phyloP scores from a whole-genome alignment of 2,113 vertebrate species.

The Trichechus manatus region DNA sequence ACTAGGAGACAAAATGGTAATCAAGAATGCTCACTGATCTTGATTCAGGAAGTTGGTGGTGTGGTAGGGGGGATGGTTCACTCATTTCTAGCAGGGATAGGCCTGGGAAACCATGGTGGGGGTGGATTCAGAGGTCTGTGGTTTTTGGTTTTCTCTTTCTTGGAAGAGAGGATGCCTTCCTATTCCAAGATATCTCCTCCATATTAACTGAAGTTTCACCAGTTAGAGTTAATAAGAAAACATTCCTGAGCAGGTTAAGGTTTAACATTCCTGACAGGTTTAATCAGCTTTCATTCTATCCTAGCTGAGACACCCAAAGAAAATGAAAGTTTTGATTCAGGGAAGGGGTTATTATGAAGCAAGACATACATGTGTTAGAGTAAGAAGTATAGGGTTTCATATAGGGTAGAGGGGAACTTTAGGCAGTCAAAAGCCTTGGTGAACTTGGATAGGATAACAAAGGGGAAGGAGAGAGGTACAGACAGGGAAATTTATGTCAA shows the following conservation, averaged over 20 bases:
- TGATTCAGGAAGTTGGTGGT: not conserved
- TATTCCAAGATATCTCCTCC: not conserved
- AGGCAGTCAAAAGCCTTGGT: not conserved
- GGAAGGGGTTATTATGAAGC: not conserved
- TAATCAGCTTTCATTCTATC: constrained; percentile 17
- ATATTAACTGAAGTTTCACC: not conserved
- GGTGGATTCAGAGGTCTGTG: not conserved
- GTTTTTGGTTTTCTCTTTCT: not conserved
- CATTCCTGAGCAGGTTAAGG: not conserved
- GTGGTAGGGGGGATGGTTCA: not conserved
- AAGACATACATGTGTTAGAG: not conserved
- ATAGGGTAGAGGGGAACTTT: not conserved
- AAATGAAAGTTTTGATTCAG: not conserved
- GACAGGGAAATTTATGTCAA: not conserved
- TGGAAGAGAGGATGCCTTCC: not conserved
- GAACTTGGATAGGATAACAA: not conserved
- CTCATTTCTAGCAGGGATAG: not conserved
- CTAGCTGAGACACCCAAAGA: not conserved
- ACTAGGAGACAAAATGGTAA: not conserved
- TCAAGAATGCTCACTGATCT: not conserved
- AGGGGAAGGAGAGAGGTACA: not conserved
- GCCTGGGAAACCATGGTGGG: not conserved
- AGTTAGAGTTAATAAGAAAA: constrained; percentile 33
- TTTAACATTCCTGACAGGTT: no score
- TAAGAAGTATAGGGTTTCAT: not conserved